Conservation (phyloP, 2,113 vertebrate species). For the Lycocorax pyrrhopterus region DNA sequence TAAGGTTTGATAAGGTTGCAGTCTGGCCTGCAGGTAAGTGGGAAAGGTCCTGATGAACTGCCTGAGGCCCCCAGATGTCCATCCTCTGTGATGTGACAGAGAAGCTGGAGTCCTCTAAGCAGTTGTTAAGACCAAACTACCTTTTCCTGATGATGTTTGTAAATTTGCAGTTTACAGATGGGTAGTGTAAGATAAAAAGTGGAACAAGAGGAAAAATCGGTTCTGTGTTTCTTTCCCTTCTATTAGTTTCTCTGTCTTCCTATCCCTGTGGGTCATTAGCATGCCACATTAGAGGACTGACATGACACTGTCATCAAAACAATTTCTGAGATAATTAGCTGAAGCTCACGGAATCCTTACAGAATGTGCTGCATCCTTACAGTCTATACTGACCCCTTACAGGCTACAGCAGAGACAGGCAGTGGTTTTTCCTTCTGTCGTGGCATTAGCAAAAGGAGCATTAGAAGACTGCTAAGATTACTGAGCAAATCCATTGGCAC, state of each 20-base stretch:
- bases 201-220: background rate
- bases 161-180: background rate
- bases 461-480: background rate
- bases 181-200: background rate
- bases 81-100: background rate
- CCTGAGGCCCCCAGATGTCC: background rate
- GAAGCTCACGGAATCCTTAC: background rate
- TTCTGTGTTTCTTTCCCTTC: background rate
- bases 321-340: background rate
- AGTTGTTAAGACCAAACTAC: background rate
- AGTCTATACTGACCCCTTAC: background rate
- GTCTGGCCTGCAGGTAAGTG: background rate
- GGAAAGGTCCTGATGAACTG: background rate
- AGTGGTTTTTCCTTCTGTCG: background rate
- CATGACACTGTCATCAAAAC: background rate
- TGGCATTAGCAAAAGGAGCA: background rate
- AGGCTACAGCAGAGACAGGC: fast-evolving
- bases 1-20: background rate
- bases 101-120: background rate
- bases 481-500: background rate
- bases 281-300: background rate
- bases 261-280: background rate
- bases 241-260: background rate
- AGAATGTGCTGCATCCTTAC: background rate
- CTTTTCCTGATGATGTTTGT: background rate